Evolutionary conservation across 2,113 vertebrate genomes (phyloP).

Genomic region (Nipponia nippon): DNA sequence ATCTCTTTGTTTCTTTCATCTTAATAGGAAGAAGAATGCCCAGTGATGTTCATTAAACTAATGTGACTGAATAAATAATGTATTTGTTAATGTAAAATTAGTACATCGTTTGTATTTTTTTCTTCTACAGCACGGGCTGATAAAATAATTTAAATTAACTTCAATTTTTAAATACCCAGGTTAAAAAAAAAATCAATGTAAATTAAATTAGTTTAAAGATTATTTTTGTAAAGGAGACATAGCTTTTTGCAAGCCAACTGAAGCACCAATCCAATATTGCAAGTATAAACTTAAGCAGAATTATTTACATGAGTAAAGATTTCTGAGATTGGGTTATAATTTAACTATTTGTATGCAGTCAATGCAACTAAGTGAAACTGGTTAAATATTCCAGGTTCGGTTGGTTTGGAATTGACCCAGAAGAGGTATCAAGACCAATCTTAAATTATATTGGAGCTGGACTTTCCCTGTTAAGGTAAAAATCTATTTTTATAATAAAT

Average conservation of each 20-base stretch:
- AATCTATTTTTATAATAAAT: not conserved
- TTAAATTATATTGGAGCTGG: constrained; percentile 87
- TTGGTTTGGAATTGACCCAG: constrained; percentile 85
- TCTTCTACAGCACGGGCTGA: not conserved
- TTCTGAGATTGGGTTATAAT: not conserved
- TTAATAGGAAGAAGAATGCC: not conserved
- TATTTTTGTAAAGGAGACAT: not conserved
- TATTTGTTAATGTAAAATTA: not conserved
- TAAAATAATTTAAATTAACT: not conserved
- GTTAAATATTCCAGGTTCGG: constrained; percentile 80
- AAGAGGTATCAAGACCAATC: constrained; percentile 79
- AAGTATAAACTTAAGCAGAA: not conserved
- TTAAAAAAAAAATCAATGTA: not conserved
- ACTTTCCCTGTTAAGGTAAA: constrained; percentile 86
- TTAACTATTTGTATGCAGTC: not conserved
- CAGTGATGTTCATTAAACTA: not conserved
- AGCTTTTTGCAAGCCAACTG: not conserved
- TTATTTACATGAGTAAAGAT: not conserved
- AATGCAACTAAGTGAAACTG: not conserved
- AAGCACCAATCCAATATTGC: not conserved
- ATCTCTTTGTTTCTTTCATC: not conserved
- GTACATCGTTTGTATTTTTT: not conserved
- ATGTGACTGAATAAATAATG: not conserved
- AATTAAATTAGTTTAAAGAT: not conserved
- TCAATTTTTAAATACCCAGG: not conserved